These are phyloP conservation scores for Anthopleura sola DNA, from an alignment of 64 coral and sea anemone species.

Conservation along the genomic window DNA sequence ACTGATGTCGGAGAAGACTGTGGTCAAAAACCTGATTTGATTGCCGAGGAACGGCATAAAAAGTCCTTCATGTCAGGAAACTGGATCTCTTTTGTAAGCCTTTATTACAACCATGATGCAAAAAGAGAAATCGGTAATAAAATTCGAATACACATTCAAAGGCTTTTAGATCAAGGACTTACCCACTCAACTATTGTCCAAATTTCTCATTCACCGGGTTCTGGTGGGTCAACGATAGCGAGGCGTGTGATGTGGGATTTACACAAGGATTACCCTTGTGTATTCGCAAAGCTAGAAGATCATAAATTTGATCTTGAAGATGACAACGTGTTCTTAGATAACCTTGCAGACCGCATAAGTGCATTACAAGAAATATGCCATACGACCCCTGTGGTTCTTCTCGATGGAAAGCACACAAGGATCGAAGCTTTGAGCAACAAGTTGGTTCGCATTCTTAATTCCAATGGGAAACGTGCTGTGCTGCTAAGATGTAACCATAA, in stretches of 20 bases:
- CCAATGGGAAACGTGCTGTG: slow-evolving; percentile 42
- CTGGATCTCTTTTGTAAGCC: slow-evolving; percentile 60
- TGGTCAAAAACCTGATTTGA: neutral
- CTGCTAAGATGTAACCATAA: slow-evolving; percentile 53
- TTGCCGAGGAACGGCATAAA: slow-evolving; percentile 59
- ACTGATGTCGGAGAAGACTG: neutral
- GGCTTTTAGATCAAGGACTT: slow-evolving; percentile 38
- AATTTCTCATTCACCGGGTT: slow-evolving; percentile 65
- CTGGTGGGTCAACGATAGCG: slow-evolving; percentile 78
- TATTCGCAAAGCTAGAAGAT: slow-evolving; percentile 16
- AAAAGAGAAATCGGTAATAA: slow-evolving; percentile 34
- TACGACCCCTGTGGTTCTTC: slow-evolving; percentile 49
- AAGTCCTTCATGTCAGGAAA: slow-evolving; percentile 61
- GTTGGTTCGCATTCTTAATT: slow-evolving; percentile 45
- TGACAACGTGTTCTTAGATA: slow-evolving; percentile 22
- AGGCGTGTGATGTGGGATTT: slow-evolving; percentile 82
- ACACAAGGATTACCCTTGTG: slow-evolving; percentile 62
- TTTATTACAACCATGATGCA: slow-evolving; percentile 68
- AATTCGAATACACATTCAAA: slow-evolving; percentile 53
- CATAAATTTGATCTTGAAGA: slow-evolving; percentile 58
- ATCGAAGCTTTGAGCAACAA: slow-evolving; percentile 57
- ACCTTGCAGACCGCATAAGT: slow-evolving; percentile 36
- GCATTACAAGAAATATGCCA: slow-evolving; percentile 53
- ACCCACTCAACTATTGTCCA: slow-evolving; percentile 58
- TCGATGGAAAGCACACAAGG: slow-evolving; percentile 69